Conservation (phyloP, 2,888 invertebrate genomes). For the Thera britannica region DNA sequence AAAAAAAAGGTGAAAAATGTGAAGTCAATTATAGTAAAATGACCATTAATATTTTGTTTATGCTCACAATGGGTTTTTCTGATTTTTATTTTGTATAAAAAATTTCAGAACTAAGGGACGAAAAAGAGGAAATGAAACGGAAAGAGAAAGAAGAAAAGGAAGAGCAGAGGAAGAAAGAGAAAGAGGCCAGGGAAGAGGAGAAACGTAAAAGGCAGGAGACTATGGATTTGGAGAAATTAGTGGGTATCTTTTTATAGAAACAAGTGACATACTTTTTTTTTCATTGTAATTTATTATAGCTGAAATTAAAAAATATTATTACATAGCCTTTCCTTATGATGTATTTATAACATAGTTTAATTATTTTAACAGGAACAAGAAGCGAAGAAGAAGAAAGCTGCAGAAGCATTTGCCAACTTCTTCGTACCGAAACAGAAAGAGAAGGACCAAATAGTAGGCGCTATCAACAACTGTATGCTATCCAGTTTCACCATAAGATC, state of each 20-base stretch:
- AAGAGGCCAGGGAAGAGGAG: conserved; percentile 85
- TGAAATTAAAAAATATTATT: too few species aligned
- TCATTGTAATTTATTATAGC: too few species aligned
- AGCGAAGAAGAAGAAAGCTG: conserved; percentile 90
- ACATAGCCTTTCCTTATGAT: too few species aligned
- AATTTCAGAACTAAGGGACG: conserved; percentile 72
- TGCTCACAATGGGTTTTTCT: neutral
- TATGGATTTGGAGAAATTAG: conserved; percentile 85
- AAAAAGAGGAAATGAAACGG: conserved; percentile 71
- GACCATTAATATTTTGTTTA: neutral
- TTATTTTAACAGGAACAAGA: conserved; percentile 82
- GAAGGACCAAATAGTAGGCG: conserved; percentile 64
- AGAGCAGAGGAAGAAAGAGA: conserved; percentile 78
- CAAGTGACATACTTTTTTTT: neutral
- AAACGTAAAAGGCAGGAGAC: conserved; percentile 86
- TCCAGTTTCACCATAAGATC: conserved; percentile 87
- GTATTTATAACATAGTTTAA: neutral
- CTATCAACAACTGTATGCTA: conserved; percentile 67
- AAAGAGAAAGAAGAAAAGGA: conserved; percentile 80
- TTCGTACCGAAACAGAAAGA: conserved; percentile 88
- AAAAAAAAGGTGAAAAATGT: too few species aligned
- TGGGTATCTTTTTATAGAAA: neutral
- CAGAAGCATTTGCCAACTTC: conserved; percentile 92
- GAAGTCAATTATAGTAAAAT: too few species aligned
- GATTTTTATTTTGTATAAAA: neutral